Conservation (phyloP, 2,113 vertebrate species). For the Oryzias curvinotus region DNA sequence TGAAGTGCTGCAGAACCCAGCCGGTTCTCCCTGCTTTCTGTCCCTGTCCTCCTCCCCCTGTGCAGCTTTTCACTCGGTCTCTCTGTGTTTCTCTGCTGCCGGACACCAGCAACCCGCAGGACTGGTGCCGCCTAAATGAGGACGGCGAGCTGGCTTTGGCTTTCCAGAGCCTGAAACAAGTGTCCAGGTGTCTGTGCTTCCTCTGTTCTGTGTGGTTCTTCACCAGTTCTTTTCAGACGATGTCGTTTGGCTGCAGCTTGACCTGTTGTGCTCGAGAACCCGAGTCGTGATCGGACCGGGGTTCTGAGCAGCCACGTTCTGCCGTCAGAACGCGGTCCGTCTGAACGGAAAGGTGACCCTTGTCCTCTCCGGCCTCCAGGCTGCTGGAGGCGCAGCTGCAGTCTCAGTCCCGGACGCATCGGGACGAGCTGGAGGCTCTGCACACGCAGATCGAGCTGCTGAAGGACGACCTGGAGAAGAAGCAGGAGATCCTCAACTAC, state of each 20-base stretch:
- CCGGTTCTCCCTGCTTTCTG: not conserved
- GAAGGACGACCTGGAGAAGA: conserved; percentile 83
- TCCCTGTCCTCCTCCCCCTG: not conserved
- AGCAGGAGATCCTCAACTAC: conserved; percentile 87
- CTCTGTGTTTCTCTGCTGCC: conserved; percentile 59
- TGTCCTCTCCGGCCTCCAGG: conserved; percentile 61
- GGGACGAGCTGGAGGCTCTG: conserved; percentile 82
- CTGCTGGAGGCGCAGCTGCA: conserved; percentile 91
- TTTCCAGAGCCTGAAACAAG: conserved; percentile 94
- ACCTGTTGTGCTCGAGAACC: not conserved
- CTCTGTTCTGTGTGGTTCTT: not conserved
- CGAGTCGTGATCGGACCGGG: no score
- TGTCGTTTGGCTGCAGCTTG: not conserved
- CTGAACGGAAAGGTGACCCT: no score
- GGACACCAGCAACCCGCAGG: conserved; percentile 85
- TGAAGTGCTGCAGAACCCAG: not conserved
- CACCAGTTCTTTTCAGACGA: not conserved
- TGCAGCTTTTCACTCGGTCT: conserved; percentile 20
- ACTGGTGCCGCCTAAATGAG: conserved; percentile 92
- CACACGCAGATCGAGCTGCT: conserved; percentile 80
- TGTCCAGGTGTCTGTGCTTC: conserved; percentile 83
- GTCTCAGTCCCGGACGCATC: conserved; percentile 80
- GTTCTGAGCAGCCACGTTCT: not conserved
- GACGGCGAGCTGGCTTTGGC: conserved; percentile 94
- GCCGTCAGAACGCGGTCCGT: no score